Percentiles rank a stretch among this genome's conserved stretches.
These are phyloP conservation scores for Sminthurinus signatus DNA, from an alignment of 1,140 invertebrate species.

Conservation along the genomic window DNA sequence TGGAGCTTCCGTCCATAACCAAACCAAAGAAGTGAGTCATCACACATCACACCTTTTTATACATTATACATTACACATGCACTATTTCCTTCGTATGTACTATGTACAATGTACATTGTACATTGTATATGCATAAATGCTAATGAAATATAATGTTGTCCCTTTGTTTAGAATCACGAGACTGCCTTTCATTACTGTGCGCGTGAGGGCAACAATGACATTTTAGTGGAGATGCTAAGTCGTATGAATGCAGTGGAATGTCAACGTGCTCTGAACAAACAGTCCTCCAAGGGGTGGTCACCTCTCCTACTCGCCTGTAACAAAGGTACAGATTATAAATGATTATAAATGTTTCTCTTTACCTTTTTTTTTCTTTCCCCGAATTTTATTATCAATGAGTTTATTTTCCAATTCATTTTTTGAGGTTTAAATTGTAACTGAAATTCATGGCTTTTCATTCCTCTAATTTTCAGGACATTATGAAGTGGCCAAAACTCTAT, in stretches of 20 bases:
- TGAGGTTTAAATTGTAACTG: no score
- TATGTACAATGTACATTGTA: no score
- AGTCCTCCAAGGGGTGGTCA: slow-evolving; percentile 88
- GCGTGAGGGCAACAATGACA: slow-evolving; percentile 88
- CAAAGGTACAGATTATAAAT: no score
- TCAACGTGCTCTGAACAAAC: slow-evolving; percentile 87
- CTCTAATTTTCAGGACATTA: no score
- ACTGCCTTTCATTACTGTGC: slow-evolving; percentile 94
- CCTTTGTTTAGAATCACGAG: slow-evolving; percentile 63
- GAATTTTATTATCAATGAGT: no score
- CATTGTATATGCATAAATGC: no score
- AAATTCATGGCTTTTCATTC: no score
- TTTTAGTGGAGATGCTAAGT: slow-evolving; percentile 85
- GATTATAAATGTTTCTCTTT: no score
- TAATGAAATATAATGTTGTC: background rate
- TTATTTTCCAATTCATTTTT: no score
- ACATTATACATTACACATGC: no score
- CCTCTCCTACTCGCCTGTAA: slow-evolving; percentile 87
- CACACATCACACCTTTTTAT: background rate
- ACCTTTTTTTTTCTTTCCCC: no score
- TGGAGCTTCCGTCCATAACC: slow-evolving; percentile 77
- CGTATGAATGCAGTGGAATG: slow-evolving; percentile 78
- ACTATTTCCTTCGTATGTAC: no score
- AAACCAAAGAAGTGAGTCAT: slow-evolving; percentile 61
- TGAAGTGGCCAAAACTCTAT: slow-evolving; percentile 75